These are phyloP conservation scores for Lucifuga dentata DNA, from an alignment of 2,113 vertebrate species.

Conservation along the genomic window DNA sequence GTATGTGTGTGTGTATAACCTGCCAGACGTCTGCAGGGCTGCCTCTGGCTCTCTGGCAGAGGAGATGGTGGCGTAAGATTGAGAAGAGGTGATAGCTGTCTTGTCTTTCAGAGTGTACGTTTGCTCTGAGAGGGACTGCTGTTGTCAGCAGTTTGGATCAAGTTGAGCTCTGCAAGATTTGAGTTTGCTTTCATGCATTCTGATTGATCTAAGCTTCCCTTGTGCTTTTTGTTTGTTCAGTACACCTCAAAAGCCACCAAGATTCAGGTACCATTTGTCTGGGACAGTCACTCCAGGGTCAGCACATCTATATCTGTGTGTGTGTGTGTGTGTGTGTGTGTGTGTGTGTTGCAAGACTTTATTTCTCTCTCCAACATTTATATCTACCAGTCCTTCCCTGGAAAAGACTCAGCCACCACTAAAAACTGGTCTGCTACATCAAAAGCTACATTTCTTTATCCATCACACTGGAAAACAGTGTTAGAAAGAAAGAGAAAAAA, in stretches of 20 bases:
- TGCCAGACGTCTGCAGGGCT: conserved; percentile 36
- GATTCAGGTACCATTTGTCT: conserved; percentile 38
- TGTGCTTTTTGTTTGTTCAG: conserved; percentile 2
- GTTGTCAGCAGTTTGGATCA: conserved; percentile 61
- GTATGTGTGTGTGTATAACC: conserved; percentile 30
- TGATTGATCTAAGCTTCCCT: conserved; percentile 39
- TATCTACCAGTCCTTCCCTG: conserved; percentile 1
- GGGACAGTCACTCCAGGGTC: conserved; percentile 49
- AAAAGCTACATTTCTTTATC: conserved; percentile 1
- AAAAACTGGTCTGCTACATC: background rate
- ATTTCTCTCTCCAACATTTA: background rate
- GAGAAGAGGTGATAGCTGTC: background rate
- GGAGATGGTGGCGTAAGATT: conserved; percentile 7
- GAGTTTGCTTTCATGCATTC: conserved; percentile 50
- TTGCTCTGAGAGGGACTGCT: conserved; percentile 43
- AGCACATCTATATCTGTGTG: background rate
- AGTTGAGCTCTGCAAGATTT: conserved; percentile 46
- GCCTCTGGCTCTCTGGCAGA: conserved; percentile 4
- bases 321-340: conserved; percentile 5
- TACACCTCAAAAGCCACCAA: conserved; percentile 1
- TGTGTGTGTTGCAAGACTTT: too few relatives aligned
- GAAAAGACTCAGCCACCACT: background rate
- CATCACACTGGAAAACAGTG: conserved; percentile 25
- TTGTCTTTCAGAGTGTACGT: conserved; percentile 29
- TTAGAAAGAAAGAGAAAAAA: background rate